Base-by-base conservation (phyloP, 2,888 invertebrate species). In the Hydroisotoma schaefferi region DNA sequence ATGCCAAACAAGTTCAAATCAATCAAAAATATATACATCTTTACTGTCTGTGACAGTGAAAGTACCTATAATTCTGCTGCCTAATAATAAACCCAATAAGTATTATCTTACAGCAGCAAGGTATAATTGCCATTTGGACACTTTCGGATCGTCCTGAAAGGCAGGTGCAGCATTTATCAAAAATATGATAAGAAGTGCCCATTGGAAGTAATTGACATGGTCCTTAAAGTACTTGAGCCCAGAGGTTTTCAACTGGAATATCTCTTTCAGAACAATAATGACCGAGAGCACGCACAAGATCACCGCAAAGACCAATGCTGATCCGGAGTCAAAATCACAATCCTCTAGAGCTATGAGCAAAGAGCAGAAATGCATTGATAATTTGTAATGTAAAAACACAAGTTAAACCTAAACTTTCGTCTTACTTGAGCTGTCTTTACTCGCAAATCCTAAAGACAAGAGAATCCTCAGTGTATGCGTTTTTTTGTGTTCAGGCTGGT, bases 81-180 rank as follows among this genome's bases (percentile, higher is more conserved):
- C 33, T 20, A 22, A 6, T 29, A 33, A 28, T n/a, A n/a, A n/a
- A n/a, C n/a, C n/a, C n/a, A n/a, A n/a, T n/a, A n/a, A n/a, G 15
- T 47, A 33, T 47, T 4, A 23, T 18, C 60, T 40, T 55, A 66
- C 66, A 25, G 66, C 66, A 28, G 66, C 66, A 20, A 66, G 46
- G 47, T 63, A 57, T 3, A 56, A 38, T 20, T 63, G 61, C 63
- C 63, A 63, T 46, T 61, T 58, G 12, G 20, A 38, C 15, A 66
- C 61, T 18, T 61, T 55, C 3, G 63, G 59, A 5, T 58, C 27
- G 2, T 55, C 46, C 23, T 56, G 29, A 48, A 63, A 63, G 0
- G 57, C 61, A 6, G 66, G 66, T n/a, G 23, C 2, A 0, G 56
- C 52, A 33, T 61, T 66, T 40, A 63, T 57, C 27, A 61, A 47